Base-by-base conservation (phyloP, 1,140 invertebrate species). In the Nomia melanderi region DNA sequence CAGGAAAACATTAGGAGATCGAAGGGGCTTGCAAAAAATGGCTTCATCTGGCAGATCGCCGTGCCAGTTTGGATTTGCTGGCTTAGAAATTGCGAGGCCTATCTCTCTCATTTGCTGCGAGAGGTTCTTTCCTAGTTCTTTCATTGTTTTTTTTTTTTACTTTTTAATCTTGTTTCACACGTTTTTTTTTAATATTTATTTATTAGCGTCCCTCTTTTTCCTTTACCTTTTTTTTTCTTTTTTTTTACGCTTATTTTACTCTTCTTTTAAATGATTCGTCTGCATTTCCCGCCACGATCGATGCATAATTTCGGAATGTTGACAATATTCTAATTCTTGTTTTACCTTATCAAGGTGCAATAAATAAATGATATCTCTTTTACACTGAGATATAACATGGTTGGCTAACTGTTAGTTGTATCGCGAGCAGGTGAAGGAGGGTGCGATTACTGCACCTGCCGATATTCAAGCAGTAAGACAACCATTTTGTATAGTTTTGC, bases 281-380 rank as follows among this genome's bases (percentile, higher is more conserved):
- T 79, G 64, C 54, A 77, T 74, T 81, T 79, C 59, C 39, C 73
- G 69, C 80, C 59, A 65, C 64, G 72, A 73, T 79, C 69, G 72
- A 77, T 80, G 84, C 79, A 74, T 69, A 84, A 82, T 83, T 86
- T 86, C 74, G 84, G 84, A 86, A 86, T 86, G 84, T 85, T 66
- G 67, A 79, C 66, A 69, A 78, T 73, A 83, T 50, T 73, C 76
- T 73, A 72, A 83, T 67, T 54, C 25, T 25, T 54, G 12, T 62
- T 80, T 65, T 74, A 82, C 57, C 67, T 81, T 85, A 86, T 81
- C 66, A 57, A 86, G 72, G 84, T 84, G 84, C 70, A 86, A 86
- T 86, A 86, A 86, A 86, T 86, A 86, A 86, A 76, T 81, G 81
- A 77, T 71, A 79, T 85, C 71, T 80, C 71, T 74, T 85, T 77